phyloP scores from a whole-genome alignment of 2,888 invertebrate genomes.

The Volucella bombylans region DNA sequence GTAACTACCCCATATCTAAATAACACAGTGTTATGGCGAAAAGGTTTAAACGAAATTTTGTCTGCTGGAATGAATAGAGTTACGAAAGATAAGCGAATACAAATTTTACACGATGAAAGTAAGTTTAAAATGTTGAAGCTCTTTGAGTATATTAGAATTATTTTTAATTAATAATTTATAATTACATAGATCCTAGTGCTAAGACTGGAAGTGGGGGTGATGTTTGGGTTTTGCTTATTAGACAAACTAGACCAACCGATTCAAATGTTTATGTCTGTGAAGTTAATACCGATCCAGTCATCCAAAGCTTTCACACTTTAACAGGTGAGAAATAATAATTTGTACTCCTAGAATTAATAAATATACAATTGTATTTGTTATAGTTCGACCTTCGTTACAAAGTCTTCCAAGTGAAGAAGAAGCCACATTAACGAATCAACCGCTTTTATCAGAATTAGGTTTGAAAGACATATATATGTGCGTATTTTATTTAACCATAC shows the following conservation, averaged over 20 bases:
- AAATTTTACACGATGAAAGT: constrained; percentile 91
- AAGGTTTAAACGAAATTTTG: constrained; percentile 87
- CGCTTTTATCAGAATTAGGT: constrained; percentile 33
- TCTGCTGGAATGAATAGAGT: constrained; percentile 90
- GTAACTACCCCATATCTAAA: constrained; percentile 85
- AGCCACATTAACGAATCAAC: constrained; percentile 15
- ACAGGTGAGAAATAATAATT: constrained; percentile 84
- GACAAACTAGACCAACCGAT: constrained; percentile 87
- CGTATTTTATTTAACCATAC: background rate
- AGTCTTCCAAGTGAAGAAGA: constrained; percentile 32
- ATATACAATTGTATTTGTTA: background rate
- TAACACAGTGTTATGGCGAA: constrained; percentile 90
- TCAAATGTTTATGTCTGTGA: constrained; percentile 92
- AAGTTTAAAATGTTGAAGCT: constrained; percentile 76
- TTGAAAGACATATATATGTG: constrained; percentile 2
- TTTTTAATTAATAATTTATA: background rate
- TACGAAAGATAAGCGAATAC: constrained; percentile 88
- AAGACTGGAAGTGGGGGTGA: constrained; percentile 86
- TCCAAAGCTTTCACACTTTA: constrained; percentile 90
- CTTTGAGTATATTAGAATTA: background rate
- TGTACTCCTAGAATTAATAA: background rate
- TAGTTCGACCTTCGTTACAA: constrained; percentile 40
- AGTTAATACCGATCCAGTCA: constrained; percentile 90
- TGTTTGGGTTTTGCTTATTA: constrained; percentile 92
- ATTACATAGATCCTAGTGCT: constrained; percentile 78